These are phyloP conservation scores for Papilio elwesi DNA, from an alignment of 2,888 invertebrate genomes.

Conservation along the genomic window DNA sequence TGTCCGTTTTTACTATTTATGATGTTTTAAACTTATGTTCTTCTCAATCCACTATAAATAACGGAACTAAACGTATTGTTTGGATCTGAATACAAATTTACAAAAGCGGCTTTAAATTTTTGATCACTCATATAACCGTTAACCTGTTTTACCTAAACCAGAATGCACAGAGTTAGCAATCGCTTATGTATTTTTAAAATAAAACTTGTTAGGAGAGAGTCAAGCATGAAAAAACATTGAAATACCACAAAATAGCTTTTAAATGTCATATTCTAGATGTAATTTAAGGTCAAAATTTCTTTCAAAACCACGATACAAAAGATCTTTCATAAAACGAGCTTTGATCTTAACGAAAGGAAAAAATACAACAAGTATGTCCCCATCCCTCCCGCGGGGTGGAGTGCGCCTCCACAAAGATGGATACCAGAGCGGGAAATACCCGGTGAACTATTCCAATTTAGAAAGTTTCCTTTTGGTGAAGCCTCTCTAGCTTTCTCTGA, in stretches of 20 bases:
- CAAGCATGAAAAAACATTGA: too few species aligned
- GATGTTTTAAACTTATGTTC: conserved; percentile 29
- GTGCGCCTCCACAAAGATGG: conserved; percentile 71
- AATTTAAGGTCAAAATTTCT: background rate
- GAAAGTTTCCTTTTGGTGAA: conserved; percentile 74
- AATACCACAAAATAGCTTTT: too few species aligned
- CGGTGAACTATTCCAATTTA: conserved; percentile 80
- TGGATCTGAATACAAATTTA: conserved; percentile 2
- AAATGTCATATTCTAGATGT: too few species aligned
- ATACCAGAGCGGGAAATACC: conserved; percentile 73
- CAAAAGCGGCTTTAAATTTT: too few species aligned
- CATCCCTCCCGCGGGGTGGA: conserved; percentile 48
- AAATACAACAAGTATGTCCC: conserved; percentile 55
- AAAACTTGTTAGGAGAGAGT: too few species aligned
- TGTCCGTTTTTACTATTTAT: conserved; percentile 14
- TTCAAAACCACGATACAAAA: conserved; percentile 48
- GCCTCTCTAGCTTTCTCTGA: conserved; percentile 62
- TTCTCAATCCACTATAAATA: conserved; percentile 32
- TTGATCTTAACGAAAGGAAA: conserved; percentile 65
- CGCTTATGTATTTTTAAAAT: too few species aligned
- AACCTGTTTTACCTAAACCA: too few species aligned
- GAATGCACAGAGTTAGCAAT: too few species aligned
- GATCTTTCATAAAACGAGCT: conserved; percentile 65
- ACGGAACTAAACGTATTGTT: conserved; percentile 26
- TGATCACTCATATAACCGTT: too few species aligned